Evolutionary conservation across 1,140 invertebrate genomes (phyloP), one percentile per base, ranked within the genome.

Genomic region (Oryctes rhinoceros): DNA sequence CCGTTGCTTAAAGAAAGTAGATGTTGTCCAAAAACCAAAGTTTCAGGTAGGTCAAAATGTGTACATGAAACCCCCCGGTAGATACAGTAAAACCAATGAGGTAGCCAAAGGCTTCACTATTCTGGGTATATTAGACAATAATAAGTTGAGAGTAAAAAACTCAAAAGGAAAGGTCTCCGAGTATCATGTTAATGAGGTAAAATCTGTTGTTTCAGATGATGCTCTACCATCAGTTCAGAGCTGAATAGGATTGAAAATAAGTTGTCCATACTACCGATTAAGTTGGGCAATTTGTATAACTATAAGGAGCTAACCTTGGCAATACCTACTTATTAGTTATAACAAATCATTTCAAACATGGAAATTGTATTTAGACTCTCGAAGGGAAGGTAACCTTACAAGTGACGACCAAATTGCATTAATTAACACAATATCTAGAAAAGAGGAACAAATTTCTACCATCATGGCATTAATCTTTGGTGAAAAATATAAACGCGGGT

Each of bases 181-280:
- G 3, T 67, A 67, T 20, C 62, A 67, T 67, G 24, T 4, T 20
- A 20, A 67, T 20, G n/a, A 15, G 24, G 4, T 67, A 1, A 67
- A 67, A 67, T 67, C 62, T 1, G 24, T 30, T 67, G 62, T 67
- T 67, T 13, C 62, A 67, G 62, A n/a, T 65, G n/a, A 4, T n/a
- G 7, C 6, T n/a, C 4, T n/a, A n/a, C 59, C 59, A 7, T 65
- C 59, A 5, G 59, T n/a, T 65, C 59, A 65, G 59, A 15, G 18
- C 6, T 15, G 20, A 65, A 5, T n/a, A 20, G n/a, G 59, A 65
- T 65, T 20, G 59, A 65, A n/a, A n/a, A 65, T 65, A 65, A 65
- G n/a, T 65, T 65, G 18, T 15, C 13, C 18, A 5, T 65, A n/a
- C 59, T 65, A n/a, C 59, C 20, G 4, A 65, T 65, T 10, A 65